phyloP scores from a whole-genome alignment of 2,113 vertebrate genomes.

The Urocitellus parryii region DNA sequence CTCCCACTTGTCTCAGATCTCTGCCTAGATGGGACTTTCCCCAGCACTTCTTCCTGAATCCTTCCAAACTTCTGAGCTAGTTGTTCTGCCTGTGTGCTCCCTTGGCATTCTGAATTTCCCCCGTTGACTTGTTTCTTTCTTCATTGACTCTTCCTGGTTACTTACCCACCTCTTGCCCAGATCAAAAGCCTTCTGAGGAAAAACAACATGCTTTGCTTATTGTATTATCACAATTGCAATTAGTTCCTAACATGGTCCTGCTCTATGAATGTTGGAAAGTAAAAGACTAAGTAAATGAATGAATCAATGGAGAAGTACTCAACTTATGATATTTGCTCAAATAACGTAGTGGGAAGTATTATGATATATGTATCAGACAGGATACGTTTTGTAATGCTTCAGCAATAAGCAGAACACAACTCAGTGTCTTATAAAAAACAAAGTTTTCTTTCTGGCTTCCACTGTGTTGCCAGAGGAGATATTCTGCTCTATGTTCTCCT shows the following conservation, averaged over 20 bases:
- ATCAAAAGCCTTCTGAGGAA: neutral
- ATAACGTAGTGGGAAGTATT: neutral
- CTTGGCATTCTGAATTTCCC: neutral
- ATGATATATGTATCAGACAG: neutral
- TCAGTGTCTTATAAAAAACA: neutral
- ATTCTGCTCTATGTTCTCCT: neutral
- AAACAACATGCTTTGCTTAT: neutral
- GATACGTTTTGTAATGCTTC: neutral
- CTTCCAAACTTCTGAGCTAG: neutral
- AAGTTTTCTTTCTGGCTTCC: neutral
- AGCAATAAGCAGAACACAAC: neutral
- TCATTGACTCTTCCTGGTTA: neutral
- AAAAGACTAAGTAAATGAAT: neutral
- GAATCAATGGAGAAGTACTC: neutral
- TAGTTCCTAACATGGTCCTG: neutral
- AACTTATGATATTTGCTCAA: constrained; percentile 28
- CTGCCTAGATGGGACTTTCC: neutral
- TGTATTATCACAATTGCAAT: neutral
- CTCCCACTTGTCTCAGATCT: neutral
- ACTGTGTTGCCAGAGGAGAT: neutral
- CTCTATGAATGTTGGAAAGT: neutral
- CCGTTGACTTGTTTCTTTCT: rapidly evolving
- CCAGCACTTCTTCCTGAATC: neutral
- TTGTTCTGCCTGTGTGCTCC: too few species aligned
- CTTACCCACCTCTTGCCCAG: neutral